Evolutionary conservation across 37 sponge, comb jelly and placozoan species (phyloP), one percentile per base, ranked within the genome.

Genomic region (Ephydatia muelleri): DNA sequence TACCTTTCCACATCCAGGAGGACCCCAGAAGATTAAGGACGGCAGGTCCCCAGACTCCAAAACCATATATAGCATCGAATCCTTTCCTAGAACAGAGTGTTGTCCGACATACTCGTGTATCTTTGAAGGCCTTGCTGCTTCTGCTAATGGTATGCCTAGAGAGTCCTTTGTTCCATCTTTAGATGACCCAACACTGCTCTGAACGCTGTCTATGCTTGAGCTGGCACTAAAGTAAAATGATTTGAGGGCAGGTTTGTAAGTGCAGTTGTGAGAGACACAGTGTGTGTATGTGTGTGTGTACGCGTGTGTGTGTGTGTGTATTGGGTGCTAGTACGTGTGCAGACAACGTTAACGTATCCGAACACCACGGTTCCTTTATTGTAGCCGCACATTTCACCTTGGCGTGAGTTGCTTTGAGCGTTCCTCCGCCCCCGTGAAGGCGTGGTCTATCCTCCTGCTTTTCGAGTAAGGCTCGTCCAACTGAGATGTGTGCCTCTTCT

Each of bases 1-100:
- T 75, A 87, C 88, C 88, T 89, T 89, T 57, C 89, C 89, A 78
- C 86, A 84, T 16, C 89, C 89, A 47, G 89, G 89, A 21, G 89
- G 89, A 27, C 89, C 89, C 89, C 89, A 89, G 73, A 89, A 84
- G 31, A 89, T 78, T 73, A 89, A n/a, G 14, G 89, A 89, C 22
- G 84, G 89, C 22, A 89, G 19, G 34, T 72, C 73, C 57, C 89
- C 89, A 22, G 89, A 71, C 67, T 83, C 80, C 21, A 89, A 21
- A 21, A 77, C 33, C 1, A 66, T 30, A 11, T 57, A 78, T 16
- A 89, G 86, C 32, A 83, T 38, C 9, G 86, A 27, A 35, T 83
- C 69, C 65, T 74, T 65, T 2, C 89, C 89, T 26, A 89, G 30
- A 12, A 83, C 72, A n/a, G 36, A 36, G 47, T 89, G 85, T 68